Conservation (phyloP, 2,113 vertebrate genomes). For the Ariopsis seemanni region DNA sequence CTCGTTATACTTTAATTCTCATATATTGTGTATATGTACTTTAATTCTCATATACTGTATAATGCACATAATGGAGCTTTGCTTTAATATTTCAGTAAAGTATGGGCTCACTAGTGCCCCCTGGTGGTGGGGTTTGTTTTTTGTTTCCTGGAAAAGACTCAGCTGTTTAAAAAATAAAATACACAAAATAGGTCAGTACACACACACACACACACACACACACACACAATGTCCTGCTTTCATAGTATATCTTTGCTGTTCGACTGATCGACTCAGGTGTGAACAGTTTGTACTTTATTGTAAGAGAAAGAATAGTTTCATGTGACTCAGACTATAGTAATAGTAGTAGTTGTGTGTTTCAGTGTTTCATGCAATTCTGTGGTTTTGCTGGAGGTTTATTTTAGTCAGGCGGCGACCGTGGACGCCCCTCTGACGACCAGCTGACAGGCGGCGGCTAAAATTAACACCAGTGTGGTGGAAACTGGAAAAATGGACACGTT, state of each 20-base stretch:
- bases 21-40: background rate
- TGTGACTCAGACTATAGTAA: background rate
- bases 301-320: background rate
- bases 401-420: slow-evolving; percentile 36
- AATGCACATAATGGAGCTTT: background rate
- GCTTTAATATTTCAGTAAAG: background rate
- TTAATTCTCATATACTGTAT: background rate
- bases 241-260: background rate
- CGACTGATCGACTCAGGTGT: background rate
- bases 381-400: slow-evolving; percentile 19
- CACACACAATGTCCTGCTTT: slow-evolving; percentile 7
- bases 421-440: slow-evolving; percentile 53
- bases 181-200: slow-evolving; percentile 18
- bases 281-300: background rate
- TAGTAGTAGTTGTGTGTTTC: background rate
- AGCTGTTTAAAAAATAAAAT: background rate
- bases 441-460: slow-evolving; percentile 63
- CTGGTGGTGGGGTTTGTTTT: background rate
- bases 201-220: slow-evolving; percentile 23
- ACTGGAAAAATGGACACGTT: slow-evolving; percentile 60
- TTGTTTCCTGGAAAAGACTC: slow-evolving; percentile 19
- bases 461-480: slow-evolving; percentile 60
- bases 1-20: background rate
- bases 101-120: background rate
- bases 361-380: background rate